Percentiles rank a stretch among this genome's conserved stretches.
Evolutionary conservation across 2,797 vertebrate species (phyloP).

Genomic region (Gymnocypris eckloni): DNA sequence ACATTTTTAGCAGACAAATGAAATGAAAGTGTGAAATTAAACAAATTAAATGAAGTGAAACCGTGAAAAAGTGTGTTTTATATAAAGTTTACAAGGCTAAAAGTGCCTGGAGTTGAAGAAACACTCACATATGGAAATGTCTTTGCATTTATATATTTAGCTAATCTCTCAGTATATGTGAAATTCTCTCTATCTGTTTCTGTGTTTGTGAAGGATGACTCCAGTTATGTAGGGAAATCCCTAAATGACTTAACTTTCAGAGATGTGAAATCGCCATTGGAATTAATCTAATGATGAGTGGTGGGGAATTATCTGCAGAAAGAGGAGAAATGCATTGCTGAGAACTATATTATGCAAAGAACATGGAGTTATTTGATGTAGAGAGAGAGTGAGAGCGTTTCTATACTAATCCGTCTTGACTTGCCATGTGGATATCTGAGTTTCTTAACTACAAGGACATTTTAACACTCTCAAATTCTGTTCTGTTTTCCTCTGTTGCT

Average conservation of each 20-base stretch:
- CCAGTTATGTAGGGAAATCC: constrained; percentile 34
- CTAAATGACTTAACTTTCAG: constrained; percentile 26
- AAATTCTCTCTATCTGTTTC: not conserved
- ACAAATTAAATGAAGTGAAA: constrained; percentile 1
- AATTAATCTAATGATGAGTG: constrained; percentile 23
- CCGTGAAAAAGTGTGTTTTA: not conserved
- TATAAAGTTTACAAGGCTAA: not conserved
- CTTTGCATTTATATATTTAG: not conserved
- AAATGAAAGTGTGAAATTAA: not conserved
- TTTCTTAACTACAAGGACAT: constrained; percentile 48
- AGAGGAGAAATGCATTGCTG: constrained; percentile 11
- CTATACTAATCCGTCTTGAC: constrained; percentile 2
- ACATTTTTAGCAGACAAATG: not conserved
- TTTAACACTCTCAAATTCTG: constrained; percentile 40
- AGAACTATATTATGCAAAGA: constrained; percentile 32
- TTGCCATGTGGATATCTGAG: constrained; percentile 27
- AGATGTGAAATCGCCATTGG: constrained; percentile 13
- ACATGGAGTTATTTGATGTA: constrained; percentile 34
- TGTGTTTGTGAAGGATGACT: constrained; percentile 23
- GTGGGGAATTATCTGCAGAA: constrained; percentile 24
- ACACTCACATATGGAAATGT: constrained; percentile 11
- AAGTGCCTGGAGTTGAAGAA: not conserved
- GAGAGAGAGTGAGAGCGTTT: not conserved
- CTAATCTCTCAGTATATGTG: not conserved
- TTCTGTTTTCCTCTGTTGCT: constrained; percentile 54